Evolutionary conservation across 2,888 invertebrate species (phyloP), one percentile per base, ranked within the genome.

Genomic region (Acanthosepion lycidas): DNA sequence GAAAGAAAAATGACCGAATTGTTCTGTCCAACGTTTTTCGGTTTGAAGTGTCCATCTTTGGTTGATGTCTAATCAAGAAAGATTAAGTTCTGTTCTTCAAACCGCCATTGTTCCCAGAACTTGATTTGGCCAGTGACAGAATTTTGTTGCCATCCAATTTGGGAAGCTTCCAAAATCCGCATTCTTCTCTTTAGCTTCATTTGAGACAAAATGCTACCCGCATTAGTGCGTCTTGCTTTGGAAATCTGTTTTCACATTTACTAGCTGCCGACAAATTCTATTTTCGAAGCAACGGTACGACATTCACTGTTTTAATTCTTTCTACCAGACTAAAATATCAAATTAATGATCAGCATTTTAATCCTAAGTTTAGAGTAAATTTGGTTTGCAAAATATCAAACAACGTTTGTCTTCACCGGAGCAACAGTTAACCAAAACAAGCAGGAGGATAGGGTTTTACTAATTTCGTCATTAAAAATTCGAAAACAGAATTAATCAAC

Each of bases 61-160:
- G 78, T 33, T 33, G 15, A 33, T 78, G 78, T n/a, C 78, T 33
- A 78, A n/a, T 78, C 15, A 15, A 23, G 78, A 33, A 78, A 78
- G n/a, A 18, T 78, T n/a, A 78, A 78, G 78, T 18, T 78, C 78
- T 78, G n/a, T 15, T 78, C 78, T 78, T 78, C n/a, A 78, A 18
- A 33, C n/a, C 78, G 23, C 78, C 78, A 78, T 78, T 78, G 78
- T 78, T 78, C 78, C n/a, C 78, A 78, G 78, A 78, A 78, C 33
- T 78, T 78, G 78, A 78, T 78, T 78, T 78, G 78, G 78, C 78
- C 78, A 12, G n/a, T 78, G 78, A 78, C n/a, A 78, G 78, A 78
- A 78, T 78, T 78, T 5, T 33, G 78, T n/a, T 18, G 78, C 78
- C n/a, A 33, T 78, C 15, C 78, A 78, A 78, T 78, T 78, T 78